Conservation (phyloP, 2,888 invertebrate species). For the Anodontia alba region DNA sequence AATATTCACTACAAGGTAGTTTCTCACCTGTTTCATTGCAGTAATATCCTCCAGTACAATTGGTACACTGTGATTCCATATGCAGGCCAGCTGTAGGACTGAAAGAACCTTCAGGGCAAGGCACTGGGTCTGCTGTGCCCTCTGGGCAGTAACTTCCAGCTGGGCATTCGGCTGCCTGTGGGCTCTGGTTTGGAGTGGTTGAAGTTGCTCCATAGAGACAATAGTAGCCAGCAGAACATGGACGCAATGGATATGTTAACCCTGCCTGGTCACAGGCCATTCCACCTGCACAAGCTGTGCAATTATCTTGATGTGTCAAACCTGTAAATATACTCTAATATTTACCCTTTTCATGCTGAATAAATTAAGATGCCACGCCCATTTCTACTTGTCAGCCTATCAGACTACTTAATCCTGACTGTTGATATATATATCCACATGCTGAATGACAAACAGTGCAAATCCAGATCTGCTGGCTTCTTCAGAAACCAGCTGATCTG, state of each 20-base stretch:
- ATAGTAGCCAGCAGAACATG: slow-evolving; percentile 81
- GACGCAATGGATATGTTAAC: slow-evolving; percentile 75
- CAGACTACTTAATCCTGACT: too few species aligned
- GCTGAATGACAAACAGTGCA: too few species aligned
- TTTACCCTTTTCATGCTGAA: too few species aligned
- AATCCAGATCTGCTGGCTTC: too few species aligned
- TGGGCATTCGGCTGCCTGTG: slow-evolving; percentile 79
- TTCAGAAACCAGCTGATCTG: too few species aligned
- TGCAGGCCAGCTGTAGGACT: slow-evolving; percentile 72
- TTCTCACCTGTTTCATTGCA: slow-evolving; percentile 82
- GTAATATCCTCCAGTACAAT: slow-evolving; percentile 82
- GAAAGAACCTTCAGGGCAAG: slow-evolving; percentile 81
- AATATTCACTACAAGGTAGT: too few species aligned
- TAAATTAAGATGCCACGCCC: too few species aligned
- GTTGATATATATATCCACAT: too few species aligned
- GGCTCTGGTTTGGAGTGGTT: slow-evolving; percentile 78
- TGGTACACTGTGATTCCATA: slow-evolving; percentile 74
- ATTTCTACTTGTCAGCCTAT: too few species aligned
- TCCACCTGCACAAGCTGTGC: slow-evolving; percentile 80
- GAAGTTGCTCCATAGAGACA: slow-evolving; percentile 76
- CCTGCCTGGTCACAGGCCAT: slow-evolving; percentile 82
- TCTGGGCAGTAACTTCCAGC: slow-evolving; percentile 81
- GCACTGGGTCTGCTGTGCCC: slow-evolving; percentile 77
- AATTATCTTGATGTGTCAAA: slow-evolving; percentile 70
- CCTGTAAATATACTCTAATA: slow-evolving; percentile 63